Evolutionary conservation across 2,888 invertebrate species (phyloP).

Genomic region (Drosophila leonis): DNA sequence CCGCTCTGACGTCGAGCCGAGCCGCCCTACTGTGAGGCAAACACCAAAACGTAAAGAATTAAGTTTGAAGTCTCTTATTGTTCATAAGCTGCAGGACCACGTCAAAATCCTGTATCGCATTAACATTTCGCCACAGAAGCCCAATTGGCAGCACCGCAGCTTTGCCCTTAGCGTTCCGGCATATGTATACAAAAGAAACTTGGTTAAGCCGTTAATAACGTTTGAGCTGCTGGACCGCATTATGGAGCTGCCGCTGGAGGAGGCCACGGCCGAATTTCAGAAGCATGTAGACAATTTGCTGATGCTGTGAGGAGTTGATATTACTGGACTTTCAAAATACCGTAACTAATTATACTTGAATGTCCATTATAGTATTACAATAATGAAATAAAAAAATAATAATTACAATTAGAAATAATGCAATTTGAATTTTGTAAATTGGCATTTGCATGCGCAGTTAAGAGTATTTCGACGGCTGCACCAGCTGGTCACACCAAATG

Average conservation of each 20-base stretch:
- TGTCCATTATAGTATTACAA: not conserved
- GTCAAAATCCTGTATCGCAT: slow-evolving; percentile 15
- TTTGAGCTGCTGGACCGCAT: slow-evolving; percentile 33
- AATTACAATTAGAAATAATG: not conserved
- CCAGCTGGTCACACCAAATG: slow-evolving; percentile 20
- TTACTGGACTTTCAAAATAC: not conserved
- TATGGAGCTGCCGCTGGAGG: slow-evolving; percentile 14
- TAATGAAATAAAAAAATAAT: no score
- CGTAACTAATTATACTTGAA: not conserved
- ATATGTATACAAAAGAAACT: slow-evolving; percentile 10
- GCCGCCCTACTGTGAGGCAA: no score
- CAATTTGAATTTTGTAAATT: not conserved
- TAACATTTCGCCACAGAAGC: not conserved
- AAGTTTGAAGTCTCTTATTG: no score
- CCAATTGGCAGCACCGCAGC: slow-evolving; percentile 21
- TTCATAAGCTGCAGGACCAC: slow-evolving; percentile 14
- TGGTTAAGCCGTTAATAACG: slow-evolving; percentile 23
- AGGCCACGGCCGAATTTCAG: not conserved
- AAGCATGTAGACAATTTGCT: not conserved
- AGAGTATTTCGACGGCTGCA: not conserved
- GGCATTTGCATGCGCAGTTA: not conserved
- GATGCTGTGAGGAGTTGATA: not conserved
- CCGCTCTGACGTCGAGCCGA: no score
- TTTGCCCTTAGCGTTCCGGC: slow-evolving; percentile 22
- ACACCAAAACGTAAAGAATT: no score